phyloP scores from a whole-genome alignment of 2,888 invertebrate genomes.

The Podabrus alpinus region DNA sequence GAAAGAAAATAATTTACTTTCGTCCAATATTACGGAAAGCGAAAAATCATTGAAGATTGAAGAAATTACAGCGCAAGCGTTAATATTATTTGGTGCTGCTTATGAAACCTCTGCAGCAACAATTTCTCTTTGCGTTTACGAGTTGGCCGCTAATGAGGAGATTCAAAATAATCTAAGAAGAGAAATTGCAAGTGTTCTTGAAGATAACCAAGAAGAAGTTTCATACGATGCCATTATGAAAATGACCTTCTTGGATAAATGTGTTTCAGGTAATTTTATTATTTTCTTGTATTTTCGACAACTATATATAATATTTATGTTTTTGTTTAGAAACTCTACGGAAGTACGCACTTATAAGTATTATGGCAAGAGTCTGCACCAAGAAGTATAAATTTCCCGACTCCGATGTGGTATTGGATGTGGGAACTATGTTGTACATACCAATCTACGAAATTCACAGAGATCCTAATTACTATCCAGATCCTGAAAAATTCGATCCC shows the following conservation, averaged over 20 bases:
- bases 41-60: slow-evolving; percentile 13
- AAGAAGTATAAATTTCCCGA: slow-evolving; percentile 41
- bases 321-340: slow-evolving; percentile 42
- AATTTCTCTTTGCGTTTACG: slow-evolving; percentile 57
- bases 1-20: background rate
- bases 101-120: slow-evolving; percentile 51
- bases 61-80: slow-evolving; percentile 39
- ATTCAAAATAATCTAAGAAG: slow-evolving; percentile 53
- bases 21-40: background rate
- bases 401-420: slow-evolving; percentile 36
- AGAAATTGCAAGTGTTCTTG: slow-evolving; percentile 52
- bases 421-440: slow-evolving; percentile 35
- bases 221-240: slow-evolving; percentile 57
- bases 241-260: slow-evolving; percentile 57
- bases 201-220: slow-evolving; percentile 49
- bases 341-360: slow-evolving; percentile 42
- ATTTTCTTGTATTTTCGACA: background rate
- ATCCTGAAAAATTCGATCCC: slow-evolving; percentile 66
- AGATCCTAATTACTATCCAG: slow-evolving; percentile 24
- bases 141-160: slow-evolving; percentile 55
- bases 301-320: slow-evolving; percentile 40
- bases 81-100: slow-evolving; percentile 45
- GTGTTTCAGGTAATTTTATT: slow-evolving; percentile 46
- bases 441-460: slow-evolving; percentile 41
- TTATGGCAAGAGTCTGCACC: slow-evolving; percentile 37